These are phyloP conservation scores for Hirundichthys speculiger DNA, from an alignment of 2,113 vertebrate genomes.

Conservation along the genomic window DNA sequence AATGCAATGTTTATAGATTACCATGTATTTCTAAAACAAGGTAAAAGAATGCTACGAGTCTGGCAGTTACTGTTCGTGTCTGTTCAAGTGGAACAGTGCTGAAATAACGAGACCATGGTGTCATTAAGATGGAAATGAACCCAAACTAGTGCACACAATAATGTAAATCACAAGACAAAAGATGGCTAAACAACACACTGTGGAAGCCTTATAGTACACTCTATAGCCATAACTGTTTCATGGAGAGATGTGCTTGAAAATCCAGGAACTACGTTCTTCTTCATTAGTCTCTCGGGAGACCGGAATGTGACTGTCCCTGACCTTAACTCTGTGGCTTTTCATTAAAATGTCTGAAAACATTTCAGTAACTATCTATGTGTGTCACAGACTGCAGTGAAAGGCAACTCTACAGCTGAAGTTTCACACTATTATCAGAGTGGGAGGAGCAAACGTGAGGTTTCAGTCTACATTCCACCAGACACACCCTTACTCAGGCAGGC, in stretches of 20 bases:
- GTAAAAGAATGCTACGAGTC: constrained; percentile 47
- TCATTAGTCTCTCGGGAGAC: constrained; percentile 49
- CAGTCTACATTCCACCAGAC: constrained; percentile 63
- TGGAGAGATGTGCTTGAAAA: constrained; percentile 9
- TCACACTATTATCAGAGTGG: constrained; percentile 32
- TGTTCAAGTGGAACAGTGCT: constrained; percentile 68
- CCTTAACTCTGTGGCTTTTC: constrained; percentile 22
- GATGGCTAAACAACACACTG: constrained; percentile 41
- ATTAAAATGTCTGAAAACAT: constrained; percentile 17
- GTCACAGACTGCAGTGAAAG: not conserved
- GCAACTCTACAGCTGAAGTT: constrained; percentile 30
- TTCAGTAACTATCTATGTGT: constrained; percentile 4
- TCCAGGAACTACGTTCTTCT: constrained; percentile 24
- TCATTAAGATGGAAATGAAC: constrained; percentile 78
- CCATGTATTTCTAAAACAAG: constrained; percentile 29
- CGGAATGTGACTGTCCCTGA: constrained; percentile 42
- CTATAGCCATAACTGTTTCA: constrained; percentile 16
- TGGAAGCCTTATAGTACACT: constrained; percentile 27
- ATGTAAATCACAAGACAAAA: constrained; percentile 50
- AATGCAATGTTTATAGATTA: constrained; percentile 31
- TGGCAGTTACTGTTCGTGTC: constrained; percentile 60
- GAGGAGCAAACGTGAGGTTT: constrained; percentile 62
- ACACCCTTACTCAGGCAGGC: constrained; percentile 14
- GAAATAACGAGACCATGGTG: constrained; percentile 56
- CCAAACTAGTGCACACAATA: constrained; percentile 59